A percentile compares a stretch with the other conserved stretches of the same genome.
These are phyloP conservation scores for Rattus norvegicus DNA, from an alignment of 2,113 vertebrate species.

Conservation along the genomic window GRCr8 NC_086022.1:25561501-25562000, in stretches of 20 bases:
- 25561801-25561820: not conserved
- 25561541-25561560: not conserved
- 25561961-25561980: not conserved
- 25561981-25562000: not conserved
- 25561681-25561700: not conserved
- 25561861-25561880: not conserved
- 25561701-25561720: not conserved
- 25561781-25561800: not conserved
- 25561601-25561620: constrained; percentile 21
- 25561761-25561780: not conserved
- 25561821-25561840: not conserved
- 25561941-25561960: not conserved
- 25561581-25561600: not conserved
- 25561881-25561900: constrained; percentile 1
- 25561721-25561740: not conserved
- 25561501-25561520: not conserved
- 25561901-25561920: not conserved
- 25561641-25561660: not conserved
- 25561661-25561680: not conserved
- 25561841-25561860: not conserved
- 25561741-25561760: not conserved
- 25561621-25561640: not conserved
- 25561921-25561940: not conserved
- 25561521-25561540: not conserved
- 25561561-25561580: not conserved